A percentile compares a stretch with the other conserved stretches of the same genome.
phyloP scores from a whole-genome alignment of 2,113 vertebrate species.

The Phylloscopus trochilus region DNA sequence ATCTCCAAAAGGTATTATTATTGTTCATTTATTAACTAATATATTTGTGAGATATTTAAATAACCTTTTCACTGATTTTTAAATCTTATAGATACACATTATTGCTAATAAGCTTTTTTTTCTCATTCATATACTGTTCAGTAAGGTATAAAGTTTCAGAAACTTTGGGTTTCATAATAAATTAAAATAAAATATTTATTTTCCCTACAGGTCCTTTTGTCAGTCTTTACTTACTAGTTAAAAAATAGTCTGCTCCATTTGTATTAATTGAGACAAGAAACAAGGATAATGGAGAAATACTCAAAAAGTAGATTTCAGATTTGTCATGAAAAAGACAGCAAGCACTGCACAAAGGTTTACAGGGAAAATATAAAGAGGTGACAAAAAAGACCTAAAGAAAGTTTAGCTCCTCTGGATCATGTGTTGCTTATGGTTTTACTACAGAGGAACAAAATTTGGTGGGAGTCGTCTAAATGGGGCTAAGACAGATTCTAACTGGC shows the following conservation, averaged over 20 bases:
- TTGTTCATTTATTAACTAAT: neutral
- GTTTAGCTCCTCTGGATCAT: neutral
- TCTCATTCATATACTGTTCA: neutral
- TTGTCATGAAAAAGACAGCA: neutral
- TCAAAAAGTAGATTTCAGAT: neutral
- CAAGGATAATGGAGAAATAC: neutral
- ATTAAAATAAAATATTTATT: neutral
- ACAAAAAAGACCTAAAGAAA: neutral
- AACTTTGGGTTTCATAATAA: neutral
- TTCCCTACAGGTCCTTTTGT: neutral
- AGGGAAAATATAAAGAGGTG: neutral
- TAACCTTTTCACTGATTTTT: neutral
- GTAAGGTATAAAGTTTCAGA: neutral
- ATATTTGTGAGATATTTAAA: neutral
- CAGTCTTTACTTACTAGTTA: neutral
- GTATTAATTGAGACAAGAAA: neutral
- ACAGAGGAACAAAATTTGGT: neutral
- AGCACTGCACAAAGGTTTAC: neutral
- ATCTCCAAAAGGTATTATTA: neutral
- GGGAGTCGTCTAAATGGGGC: neutral
- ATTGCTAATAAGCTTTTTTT: neutral
- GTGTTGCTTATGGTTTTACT: neutral
- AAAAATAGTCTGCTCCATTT: neutral
- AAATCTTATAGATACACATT: neutral
- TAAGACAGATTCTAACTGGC: neutral